Evolutionary conservation across 1,140 invertebrate genomes (phyloP), one percentile per base, ranked within the genome.

Genomic region (Aphelenchoides avenae): DNA sequence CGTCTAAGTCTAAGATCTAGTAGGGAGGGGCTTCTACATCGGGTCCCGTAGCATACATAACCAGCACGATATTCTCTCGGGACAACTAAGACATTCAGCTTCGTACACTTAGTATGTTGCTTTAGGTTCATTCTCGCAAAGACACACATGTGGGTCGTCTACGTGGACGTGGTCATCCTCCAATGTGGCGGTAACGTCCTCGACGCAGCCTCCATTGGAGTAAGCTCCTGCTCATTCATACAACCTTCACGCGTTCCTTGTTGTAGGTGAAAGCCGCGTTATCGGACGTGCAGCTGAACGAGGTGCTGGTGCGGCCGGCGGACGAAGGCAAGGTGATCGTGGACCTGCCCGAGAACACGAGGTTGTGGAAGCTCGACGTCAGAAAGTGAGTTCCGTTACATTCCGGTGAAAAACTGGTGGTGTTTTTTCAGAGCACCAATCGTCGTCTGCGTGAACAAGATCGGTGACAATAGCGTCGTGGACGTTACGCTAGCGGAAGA

Each of bases 281-380:
- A 13, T 39, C 36, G 18, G 58, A 60, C 34, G 51, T 59, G 7
- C n/a, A 64, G 43, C 60, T 60, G 29, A 61, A 59, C 29, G 46
- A 60, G 11, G 58, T 60, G 13, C 20, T 60, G 24, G 57, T 60
- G 13, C 20, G 57, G n/a, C 57, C 57, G 24, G 57, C 57, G 15
- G 57, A 60, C 31, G 56, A 60, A 24, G 57, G 57, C 2, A 64
- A 64, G 50, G 27, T 61, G 20, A 50, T 60, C 5, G 37, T 60
- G 24, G 57, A 60, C 34, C 34, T 60, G n/a, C 57, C 57, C 1
- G 57, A 60, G 26, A 48, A 61, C 31, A 46, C 31, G 26, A 61
- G 36, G 24, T 61, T 59, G 20, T 60, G 57, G 57, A 43, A 27
- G 22, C 31, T 60, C 7, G 44, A 60, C 39, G 33, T 60, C 36